phyloP scores from a whole-genome alignment of 2,888 invertebrate species.

The Andrena fulva region DNA sequence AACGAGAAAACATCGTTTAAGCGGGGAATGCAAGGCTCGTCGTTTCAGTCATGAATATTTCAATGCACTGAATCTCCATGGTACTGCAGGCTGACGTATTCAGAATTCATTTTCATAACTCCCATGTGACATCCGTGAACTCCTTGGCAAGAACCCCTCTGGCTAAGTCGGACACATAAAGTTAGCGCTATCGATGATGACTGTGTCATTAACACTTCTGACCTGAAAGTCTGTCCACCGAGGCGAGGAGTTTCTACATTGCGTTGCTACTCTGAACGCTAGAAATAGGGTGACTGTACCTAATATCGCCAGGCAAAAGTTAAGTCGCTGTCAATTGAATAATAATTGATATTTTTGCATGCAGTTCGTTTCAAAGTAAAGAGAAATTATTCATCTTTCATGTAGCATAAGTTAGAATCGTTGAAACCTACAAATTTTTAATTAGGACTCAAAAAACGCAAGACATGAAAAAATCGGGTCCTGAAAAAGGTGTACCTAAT shows the following conservation, averaged over 20 bases:
- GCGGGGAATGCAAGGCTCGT: not conserved
- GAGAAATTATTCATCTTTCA: too few species aligned
- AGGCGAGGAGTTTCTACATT: not conserved
- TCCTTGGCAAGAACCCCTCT: not conserved
- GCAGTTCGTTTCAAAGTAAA: too few species aligned
- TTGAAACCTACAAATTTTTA: too few species aligned
- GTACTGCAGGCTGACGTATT: not conserved
- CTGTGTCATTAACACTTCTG: constrained; percentile 16
- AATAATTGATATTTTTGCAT: too few species aligned
- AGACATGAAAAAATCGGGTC: too few species aligned
- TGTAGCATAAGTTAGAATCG: too few species aligned
- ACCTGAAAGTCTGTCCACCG: not conserved
- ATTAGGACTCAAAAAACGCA: too few species aligned
- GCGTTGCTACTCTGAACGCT: not conserved
- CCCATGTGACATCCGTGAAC: constrained; percentile 5
- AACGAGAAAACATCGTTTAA: constrained; percentile 3
- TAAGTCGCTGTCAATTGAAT: too few species aligned
- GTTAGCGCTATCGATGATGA: constrained; percentile 10
- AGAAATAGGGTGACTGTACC: too few species aligned
- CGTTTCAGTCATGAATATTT: constrained; percentile 12
- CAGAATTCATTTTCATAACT: constrained; percentile 19
- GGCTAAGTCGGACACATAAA: constrained; percentile 10
- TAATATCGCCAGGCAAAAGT: too few species aligned
- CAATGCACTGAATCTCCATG: not conserved
- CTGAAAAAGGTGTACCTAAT: too few species aligned